These are phyloP conservation scores for Chaetorhynchus papuensis DNA, from an alignment of 2,113 vertebrate species.

Conservation along the genomic window DNA sequence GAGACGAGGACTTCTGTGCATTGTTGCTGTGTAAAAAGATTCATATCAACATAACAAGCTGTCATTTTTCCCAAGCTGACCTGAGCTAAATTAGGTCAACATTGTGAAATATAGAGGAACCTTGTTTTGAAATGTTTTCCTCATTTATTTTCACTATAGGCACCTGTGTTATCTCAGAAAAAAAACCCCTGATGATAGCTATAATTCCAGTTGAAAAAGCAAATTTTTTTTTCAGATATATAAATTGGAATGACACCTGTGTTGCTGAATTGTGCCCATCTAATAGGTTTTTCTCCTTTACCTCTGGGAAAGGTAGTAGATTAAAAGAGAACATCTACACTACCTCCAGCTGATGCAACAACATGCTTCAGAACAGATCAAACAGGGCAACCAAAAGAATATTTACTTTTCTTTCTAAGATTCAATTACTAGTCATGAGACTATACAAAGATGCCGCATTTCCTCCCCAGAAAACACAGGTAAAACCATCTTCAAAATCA, in stretches of 20 bases:
- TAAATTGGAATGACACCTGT: neutral
- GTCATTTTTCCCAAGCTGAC: constrained; percentile 22
- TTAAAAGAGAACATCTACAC: neutral
- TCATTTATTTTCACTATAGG: neutral
- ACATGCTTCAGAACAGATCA: neutral
- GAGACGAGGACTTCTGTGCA: neutral
- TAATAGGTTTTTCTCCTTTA: neutral
- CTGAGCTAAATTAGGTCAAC: neutral
- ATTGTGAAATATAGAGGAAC: constrained; percentile 4
- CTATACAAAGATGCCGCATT: neutral
- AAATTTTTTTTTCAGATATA: neutral
- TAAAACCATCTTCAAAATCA: neutral
- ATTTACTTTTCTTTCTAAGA: neutral
- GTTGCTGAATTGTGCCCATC: neutral
- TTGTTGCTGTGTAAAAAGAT: constrained; percentile 2
- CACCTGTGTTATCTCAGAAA: neutral
- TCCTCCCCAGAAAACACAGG: neutral
- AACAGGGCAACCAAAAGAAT: neutral
- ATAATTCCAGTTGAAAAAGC: neutral
- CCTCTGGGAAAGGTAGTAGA: neutral
- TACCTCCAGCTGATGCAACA: neutral
- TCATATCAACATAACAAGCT: constrained; percentile 1
- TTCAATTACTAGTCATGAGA: neutral
- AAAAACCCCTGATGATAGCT: neutral
- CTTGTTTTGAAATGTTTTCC: constrained; percentile 7